Base-by-base conservation (phyloP, 2,113 vertebrate genomes). In the Serilophus lunatus region DNA sequence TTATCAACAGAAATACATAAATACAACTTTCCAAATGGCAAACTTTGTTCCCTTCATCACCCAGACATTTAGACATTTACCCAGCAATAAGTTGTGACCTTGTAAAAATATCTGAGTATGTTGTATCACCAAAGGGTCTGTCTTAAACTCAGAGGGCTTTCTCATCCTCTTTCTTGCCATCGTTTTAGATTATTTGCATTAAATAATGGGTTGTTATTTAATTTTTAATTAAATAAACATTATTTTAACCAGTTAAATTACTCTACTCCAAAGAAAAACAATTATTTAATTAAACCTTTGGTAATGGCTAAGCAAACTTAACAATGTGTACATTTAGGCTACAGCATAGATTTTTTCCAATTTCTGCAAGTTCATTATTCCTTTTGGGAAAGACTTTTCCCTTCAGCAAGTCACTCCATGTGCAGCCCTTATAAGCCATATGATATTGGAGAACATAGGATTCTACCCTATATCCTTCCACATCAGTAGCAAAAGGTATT, bases 151-250 rank as follows among this genome's bases (percentile, higher is more conserved):
- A 11, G 8, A 83, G 6, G 51, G 20, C 24, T 60, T 91, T 90
- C 24, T 92, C 24, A 40, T 4, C 2, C 13, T 2, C 1, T 77
- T 72, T 86, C 6, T 81, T 53, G 42, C 5, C 64, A 91, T 10
- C 14, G 28, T 91, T 94, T 93, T 53, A 70, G 14, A 53, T 82
- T 68, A 36, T 94, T 94, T 96, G 23, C 29, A 35, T 91, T 75
- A 86, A 47, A 71, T 69, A 91, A 35, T 51, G 61, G 17, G 3
- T 33, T 82, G 56, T 59, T 87, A 75, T 93, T 86, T 75, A 2
- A 91, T 88, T 95, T 92, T 66, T 42, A 81, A 63, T 87, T 84
- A 92, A 93, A 76, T 44, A 96, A 94, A 78, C 36, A 72, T 38
- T 88, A 18, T 71, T 93, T 60, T 81, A 90, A 60, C 7, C 2